Evolutionary conservation across 2,888 invertebrate species (phyloP), one percentile per base, ranked within the genome.

Genomic region (Drosophila nigricruria): DNA sequence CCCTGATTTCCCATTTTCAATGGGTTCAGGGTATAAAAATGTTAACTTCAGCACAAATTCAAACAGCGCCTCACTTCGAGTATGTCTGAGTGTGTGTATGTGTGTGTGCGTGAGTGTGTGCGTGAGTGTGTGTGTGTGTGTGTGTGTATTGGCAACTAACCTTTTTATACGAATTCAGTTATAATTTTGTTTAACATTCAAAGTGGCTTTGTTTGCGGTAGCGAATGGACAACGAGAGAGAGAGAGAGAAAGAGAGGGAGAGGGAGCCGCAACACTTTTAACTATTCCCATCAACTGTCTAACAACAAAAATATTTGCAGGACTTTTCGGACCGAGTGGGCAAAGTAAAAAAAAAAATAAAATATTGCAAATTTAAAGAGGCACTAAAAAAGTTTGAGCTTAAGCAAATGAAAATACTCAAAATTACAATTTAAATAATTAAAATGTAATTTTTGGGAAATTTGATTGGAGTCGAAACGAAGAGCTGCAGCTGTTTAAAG

Each of bases 1-100:
- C n/a, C n/a, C n/a, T n/a, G n/a, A n/a, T n/a, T n/a, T n/a, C n/a
- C n/a, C n/a, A n/a, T n/a, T n/a, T n/a, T n/a, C n/a, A n/a, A n/a
- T n/a, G n/a, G n/a, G n/a, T n/a, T n/a, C n/a, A n/a, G n/a, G n/a
- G n/a, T n/a, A n/a, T 86, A 86, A 86, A 86, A 89, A 86, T 86
- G 90, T 89, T 86, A 89, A 89, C 88, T 86, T 86, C 85, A 89
- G 85, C 85, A 86, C 69, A 86, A 89, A 86, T 89, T 88, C 86
- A 88, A 89, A 88, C 82, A 88, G 69, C 70, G 82, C 88, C 82
- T 62, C 74, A 18, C 30, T 52, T 16, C 23, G 27, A 47, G 32
- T 47, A 23, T 50, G 61, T 50, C 50, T 50, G 56, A 56, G 64
- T 47, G 27, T 36, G 42, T 63, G 52, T 34, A 23, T 43, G 54